Conservation (phyloP, 2,888 invertebrate genomes). For the Drosophila quinaria region DNA sequence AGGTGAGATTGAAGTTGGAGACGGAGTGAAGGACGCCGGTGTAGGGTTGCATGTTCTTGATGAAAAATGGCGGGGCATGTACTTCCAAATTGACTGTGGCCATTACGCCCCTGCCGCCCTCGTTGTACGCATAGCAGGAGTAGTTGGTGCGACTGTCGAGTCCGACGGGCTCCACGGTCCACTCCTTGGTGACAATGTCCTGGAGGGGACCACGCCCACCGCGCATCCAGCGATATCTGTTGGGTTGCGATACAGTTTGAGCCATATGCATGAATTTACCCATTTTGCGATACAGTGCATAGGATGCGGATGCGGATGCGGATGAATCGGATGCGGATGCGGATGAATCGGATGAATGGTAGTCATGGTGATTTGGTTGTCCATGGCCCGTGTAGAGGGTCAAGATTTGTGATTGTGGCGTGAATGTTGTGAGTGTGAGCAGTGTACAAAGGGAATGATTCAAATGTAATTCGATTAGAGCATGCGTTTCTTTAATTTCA, state of each 20-base stretch:
- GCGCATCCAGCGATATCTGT: constrained; percentile 92
- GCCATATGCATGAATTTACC: constrained; percentile 83
- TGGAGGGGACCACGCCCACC: constrained; percentile 90
- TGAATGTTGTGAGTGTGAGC: constrained; percentile 83
- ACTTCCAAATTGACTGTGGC: constrained; percentile 90
- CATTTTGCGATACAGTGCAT: constrained; percentile 82
- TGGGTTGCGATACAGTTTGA: constrained; percentile 82
- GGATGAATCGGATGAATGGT: constrained; percentile 39
- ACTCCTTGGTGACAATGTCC: constrained; percentile 91
- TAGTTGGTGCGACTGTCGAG: constrained; percentile 95
- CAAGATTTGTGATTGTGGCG: constrained; percentile 83
- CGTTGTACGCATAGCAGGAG: constrained; percentile 94
- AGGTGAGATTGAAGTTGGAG: constrained; percentile 91
- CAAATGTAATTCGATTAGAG: constrained; percentile 82
- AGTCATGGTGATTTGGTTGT: constrained; percentile 41
- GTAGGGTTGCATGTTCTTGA: constrained; percentile 93
- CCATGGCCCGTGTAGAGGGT: constrained; percentile 75
- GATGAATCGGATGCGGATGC: constrained; percentile 36
- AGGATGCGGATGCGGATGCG: constrained; percentile 44
- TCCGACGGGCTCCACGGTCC: constrained; percentile 93
- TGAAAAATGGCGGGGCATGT: constrained; percentile 94
- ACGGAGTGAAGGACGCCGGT: constrained; percentile 92
- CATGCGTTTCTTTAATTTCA: constrained; percentile 83
- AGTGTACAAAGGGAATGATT: constrained; percentile 83
- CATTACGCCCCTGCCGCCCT: constrained; percentile 92